A percentile compares a stretch with the other conserved stretches of the same genome.
phyloP scores from a whole-genome alignment of 37 sponge, comb jelly and placozoan genomes.

The Ephydatia muelleri region DNA sequence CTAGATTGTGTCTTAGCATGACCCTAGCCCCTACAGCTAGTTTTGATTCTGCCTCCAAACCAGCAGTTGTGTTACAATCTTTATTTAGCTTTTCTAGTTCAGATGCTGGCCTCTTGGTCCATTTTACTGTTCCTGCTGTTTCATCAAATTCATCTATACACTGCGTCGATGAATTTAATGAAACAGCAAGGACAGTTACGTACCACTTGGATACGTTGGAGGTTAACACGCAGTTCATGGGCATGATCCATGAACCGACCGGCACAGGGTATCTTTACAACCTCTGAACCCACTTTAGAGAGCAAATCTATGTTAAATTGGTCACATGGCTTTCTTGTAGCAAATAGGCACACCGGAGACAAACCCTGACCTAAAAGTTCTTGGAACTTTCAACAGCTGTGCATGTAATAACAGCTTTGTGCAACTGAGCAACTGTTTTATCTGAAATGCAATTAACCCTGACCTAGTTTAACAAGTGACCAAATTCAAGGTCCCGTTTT shows the following conservation, averaged over 20 bases:
- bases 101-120: conserved; percentile 43
- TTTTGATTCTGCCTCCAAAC: conserved; percentile 38
- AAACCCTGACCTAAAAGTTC: conserved; percentile 10
- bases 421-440: background rate
- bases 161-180: too few species aligned
- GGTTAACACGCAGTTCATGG: background rate
- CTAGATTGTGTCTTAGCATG: conserved; percentile 71
- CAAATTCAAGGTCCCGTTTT: conserved; percentile 17
- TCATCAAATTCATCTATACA: conserved; percentile 65
- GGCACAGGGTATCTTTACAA: conserved; percentile 2
- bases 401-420: conserved; percentile 7
- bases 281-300: background rate
- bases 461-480: conserved; percentile 12
- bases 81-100: conserved; percentile 60
- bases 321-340: conserved; percentile 24
- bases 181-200: too few species aligned
- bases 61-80: conserved; percentile 65
- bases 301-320: conserved; percentile 47
- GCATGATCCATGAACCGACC: conserved; percentile 5
- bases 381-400: background rate
- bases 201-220: too few species aligned
- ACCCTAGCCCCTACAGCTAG: conserved; percentile 66
- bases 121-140: conserved; percentile 43
- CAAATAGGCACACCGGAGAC: conserved; percentile 53
- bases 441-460: conserved; percentile 8